These are phyloP conservation scores for Lepisosteus osseus DNA, from an alignment of 2,113 vertebrate species.

Conservation along the genomic window DNA sequence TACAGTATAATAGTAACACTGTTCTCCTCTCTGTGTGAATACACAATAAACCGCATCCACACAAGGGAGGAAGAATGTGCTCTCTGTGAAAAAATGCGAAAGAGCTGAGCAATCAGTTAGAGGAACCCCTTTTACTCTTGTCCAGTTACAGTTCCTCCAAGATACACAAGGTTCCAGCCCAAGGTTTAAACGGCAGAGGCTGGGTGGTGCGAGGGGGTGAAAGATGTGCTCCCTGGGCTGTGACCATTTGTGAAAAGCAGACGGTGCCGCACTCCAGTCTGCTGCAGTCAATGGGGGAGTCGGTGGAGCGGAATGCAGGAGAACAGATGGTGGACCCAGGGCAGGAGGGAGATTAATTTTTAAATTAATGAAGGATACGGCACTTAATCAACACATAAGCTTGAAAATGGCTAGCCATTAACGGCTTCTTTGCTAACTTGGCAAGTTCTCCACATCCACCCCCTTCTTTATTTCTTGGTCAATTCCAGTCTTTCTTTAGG, in stretches of 20 bases:
- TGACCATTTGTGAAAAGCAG: conserved; percentile 10
- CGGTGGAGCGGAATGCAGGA: conserved; percentile 17
- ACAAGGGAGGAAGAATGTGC: too few species aligned
- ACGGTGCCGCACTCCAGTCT: not conserved
- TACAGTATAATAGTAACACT: too few species aligned
- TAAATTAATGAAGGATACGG: conserved; percentile 41
- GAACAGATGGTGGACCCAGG: conserved; percentile 32
- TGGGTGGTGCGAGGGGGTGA: conserved; percentile 14
- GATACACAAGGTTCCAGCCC: not conserved
- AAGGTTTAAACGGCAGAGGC: not conserved
- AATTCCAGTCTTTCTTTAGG: not conserved
- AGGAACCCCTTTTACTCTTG: not conserved
- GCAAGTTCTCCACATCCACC: not conserved
- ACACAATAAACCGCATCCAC: too few species aligned
- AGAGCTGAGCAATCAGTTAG: conserved; percentile 6
- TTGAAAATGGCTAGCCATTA: conserved; percentile 17
- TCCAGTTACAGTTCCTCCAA: not conserved
- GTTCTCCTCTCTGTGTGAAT: too few species aligned
- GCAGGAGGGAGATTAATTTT: conserved; percentile 28
- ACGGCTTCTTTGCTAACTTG: not conserved
- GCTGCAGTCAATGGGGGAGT: conserved; percentile 17
- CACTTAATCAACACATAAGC: conserved; percentile 34
- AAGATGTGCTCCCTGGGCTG: conserved; percentile 23
- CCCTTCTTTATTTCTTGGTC: not conserved
- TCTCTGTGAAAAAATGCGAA: not conserved